Base-by-base conservation (phyloP, 2,113 vertebrate species). In the Nematolebias whitei region DNA sequence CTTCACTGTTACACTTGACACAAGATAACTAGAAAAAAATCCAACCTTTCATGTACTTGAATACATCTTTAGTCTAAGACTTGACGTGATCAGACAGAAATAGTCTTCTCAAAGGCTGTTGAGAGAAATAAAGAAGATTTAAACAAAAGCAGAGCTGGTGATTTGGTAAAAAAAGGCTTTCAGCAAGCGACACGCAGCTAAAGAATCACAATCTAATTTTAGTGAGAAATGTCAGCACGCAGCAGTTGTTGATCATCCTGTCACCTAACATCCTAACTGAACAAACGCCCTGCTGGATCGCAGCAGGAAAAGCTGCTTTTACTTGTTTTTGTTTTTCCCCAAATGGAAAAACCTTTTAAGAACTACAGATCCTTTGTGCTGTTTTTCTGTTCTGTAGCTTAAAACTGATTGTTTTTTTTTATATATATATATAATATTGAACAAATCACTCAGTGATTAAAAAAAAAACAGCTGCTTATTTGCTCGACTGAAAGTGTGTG, bases 181-280 rank as follows among this genome's bases (percentile, higher is more conserved):
- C 38, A 56, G 13, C 16, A 13, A 49, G 53, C 44, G 56, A 65
- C 22, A 12, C 16, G 1, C 13, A 18, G 58, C 24, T 55, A 18
- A n/a, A 16, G 20, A 56, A 58, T 50, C 45, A 3, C 32, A n/a
- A 44, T 72, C 60, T 71, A 41, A 8, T 55, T 71, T 72, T 41
- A 19, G 41, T 9, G 53, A 16, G 18, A 58, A 71, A 51, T 74
- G 55, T 78, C 64, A 66, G 66, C 63, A 15, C 23, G 4, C 54
- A 70, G 61, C 52, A 13, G 76, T 40, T 32, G 70, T 40, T 18
- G 61, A 73, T 79, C 57, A 65, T 60, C 23, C 38, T 5, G 15
- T 19, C 22, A 5, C 14, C 69, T 12, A 49, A 62, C 65, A 61
- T 65, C 38, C 67, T 50, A 47, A 29, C 48, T 45, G 53, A 67